Percentiles rank a stretch among this genome's conserved stretches.
Conservation (phyloP, 2,113 vertebrate species). For the Mastomys natalensis region DNA sequence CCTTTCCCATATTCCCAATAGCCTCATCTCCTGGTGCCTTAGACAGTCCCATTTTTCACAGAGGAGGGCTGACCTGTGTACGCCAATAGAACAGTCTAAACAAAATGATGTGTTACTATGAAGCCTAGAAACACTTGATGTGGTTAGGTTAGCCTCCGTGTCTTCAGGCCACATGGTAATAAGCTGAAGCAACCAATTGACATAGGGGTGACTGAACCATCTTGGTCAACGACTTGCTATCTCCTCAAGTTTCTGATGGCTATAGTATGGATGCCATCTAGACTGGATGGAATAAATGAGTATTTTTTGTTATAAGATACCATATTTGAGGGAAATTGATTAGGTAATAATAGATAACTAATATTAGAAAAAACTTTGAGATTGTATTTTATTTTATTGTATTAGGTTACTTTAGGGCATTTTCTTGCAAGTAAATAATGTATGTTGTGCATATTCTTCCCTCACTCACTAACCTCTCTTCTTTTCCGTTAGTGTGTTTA, state of each 20-base stretch:
- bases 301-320: not conserved
- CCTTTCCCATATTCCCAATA: not conserved
- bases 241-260: not conserved
- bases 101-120: not conserved
- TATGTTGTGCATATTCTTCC: not conserved
- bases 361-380: not conserved
- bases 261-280: not conserved
- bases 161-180: not conserved
- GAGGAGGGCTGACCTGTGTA: not conserved
- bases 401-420: not conserved
- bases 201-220: not conserved
- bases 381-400: not conserved
- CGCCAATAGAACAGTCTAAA: not conserved
- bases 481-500: too few species aligned
- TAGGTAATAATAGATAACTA: not conserved
- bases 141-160: not conserved
- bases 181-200: not conserved
- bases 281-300: not conserved
- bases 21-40: not conserved
- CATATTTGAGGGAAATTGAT: not conserved
- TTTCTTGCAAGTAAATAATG: not conserved
- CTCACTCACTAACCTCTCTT: too few species aligned
- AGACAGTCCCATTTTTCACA: not conserved
- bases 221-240: not conserved
- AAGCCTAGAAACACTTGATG: not conserved